A percentile compares a stretch with the other conserved stretches of the same genome.
Conservation (phyloP, 2,797 vertebrate genomes). For the Atherinosoma microstoma region DNA sequence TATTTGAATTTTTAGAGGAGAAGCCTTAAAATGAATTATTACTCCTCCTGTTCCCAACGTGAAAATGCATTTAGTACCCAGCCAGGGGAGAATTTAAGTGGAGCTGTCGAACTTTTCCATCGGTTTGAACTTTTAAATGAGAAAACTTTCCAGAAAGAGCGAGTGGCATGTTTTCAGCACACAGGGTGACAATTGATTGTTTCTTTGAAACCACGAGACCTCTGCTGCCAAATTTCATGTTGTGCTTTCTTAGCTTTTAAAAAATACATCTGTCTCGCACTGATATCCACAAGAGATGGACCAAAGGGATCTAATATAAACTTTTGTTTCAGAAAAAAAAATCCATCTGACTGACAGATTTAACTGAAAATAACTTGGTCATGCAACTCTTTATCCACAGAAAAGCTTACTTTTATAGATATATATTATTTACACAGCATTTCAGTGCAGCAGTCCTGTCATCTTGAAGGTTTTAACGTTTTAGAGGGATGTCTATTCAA, state of each 20-base stretch:
- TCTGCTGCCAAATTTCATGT: constrained; percentile 6
- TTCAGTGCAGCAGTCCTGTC: rapidly evolving
- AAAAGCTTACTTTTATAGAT: not conserved
- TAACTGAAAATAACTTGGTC: constrained; percentile 15
- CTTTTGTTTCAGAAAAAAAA: constrained; percentile 34
- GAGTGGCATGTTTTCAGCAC: constrained; percentile 17
- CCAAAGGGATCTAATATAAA: constrained; percentile 24
- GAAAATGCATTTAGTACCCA: constrained; percentile 31
- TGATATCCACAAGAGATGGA: constrained; percentile 31
- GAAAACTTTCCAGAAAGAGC: constrained; percentile 16
- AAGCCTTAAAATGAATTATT: constrained; percentile 36
- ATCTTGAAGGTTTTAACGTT: not conserved
- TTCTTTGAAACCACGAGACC: constrained; percentile 26
- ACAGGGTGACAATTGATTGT: constrained; percentile 35
- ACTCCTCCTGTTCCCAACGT: constrained; percentile 16
- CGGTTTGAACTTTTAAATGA: constrained; percentile 34
- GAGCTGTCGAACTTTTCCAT: constrained; percentile 34
- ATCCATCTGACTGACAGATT: constrained; percentile 25
- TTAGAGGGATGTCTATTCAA: not conserved
- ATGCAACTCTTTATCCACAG: constrained; percentile 2
- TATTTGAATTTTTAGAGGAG: constrained; percentile 26
- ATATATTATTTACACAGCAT: not conserved
- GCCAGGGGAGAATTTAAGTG: constrained; percentile 31
- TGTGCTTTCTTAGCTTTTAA: constrained; percentile 6
- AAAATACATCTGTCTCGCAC: constrained; percentile 14